Conservation (phyloP, 1,140 invertebrate genomes). For the Apis florea region DNA sequence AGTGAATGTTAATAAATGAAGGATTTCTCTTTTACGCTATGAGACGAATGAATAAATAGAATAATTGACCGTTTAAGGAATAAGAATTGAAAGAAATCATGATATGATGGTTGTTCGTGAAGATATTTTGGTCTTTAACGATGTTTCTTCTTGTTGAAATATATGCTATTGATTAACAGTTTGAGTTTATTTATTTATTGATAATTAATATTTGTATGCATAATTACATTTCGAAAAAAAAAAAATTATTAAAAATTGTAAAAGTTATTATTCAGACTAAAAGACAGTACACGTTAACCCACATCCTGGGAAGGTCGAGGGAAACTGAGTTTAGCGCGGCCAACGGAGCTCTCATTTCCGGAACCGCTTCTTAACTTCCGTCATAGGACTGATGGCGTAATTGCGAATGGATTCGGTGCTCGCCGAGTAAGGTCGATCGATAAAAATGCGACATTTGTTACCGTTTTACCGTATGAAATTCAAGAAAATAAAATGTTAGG, state of each 20-base stretch:
- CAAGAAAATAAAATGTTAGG: too few relatives aligned
- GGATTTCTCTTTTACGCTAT: slow-evolving; percentile 41
- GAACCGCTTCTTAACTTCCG: slow-evolving; percentile 76
- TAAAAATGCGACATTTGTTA: neutral
- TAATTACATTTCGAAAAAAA: too few relatives aligned
- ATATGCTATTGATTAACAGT: too few relatives aligned
- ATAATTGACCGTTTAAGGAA: neutral
- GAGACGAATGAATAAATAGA: slow-evolving; percentile 26
- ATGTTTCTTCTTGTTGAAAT: too few relatives aligned
- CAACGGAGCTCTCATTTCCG: slow-evolving; percentile 78
- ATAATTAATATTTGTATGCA: too few relatives aligned
- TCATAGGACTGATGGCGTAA: slow-evolving; percentile 63
- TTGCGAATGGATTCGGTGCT: slow-evolving; percentile 47
- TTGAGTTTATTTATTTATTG: too few relatives aligned
- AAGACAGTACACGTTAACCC: slow-evolving; percentile 38
- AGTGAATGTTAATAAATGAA: slow-evolving; percentile 50
- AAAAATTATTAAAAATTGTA: too few relatives aligned
- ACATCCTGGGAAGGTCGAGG: slow-evolving; percentile 55
- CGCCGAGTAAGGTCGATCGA: neutral
- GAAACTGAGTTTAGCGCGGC: slow-evolving; percentile 71
- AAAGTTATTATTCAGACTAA: neutral
- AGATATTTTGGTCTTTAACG: too few relatives aligned
- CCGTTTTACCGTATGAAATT: neutral
- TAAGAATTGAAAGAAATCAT: neutral
- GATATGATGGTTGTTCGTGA: neutral